Evolutionary conservation across 2,113 vertebrate species (phyloP), one percentile per base, ranked within the genome.

Genomic region (Recurvirostra avosetta): DNA sequence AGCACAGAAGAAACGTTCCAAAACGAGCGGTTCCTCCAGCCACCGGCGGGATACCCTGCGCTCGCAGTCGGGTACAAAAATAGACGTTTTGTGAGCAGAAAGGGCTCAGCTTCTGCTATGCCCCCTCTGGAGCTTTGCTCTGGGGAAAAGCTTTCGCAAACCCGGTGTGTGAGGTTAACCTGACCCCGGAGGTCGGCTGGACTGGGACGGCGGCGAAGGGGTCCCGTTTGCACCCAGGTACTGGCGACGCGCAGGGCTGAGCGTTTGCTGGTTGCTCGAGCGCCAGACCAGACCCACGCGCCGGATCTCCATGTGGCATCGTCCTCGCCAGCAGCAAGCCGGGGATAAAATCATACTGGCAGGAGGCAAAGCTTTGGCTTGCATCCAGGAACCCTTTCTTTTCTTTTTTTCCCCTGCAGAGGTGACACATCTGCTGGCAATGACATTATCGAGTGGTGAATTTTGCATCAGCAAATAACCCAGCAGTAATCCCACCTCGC

Each of bases 1-100:
- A 45, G 32, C 47, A 4, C 3, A 8, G 50, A 15, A 27, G 8
- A 62, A 49, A 19, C 11, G 29, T 75, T 18, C 34, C 40, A 15
- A 15, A 34, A 25, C 0, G 5, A 47, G 41, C 1, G 0, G 40
- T 10, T 79, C 70, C 55, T 15, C 5, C 65, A 47, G 70, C 25
- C 26, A 0, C 40, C 1, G 1, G 11, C 0, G 6, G 71, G 52
- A 49, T 9, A 11, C 11, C 65, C n/a, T 1, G 27, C 1, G 6
- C 50, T 47, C 0, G 0, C 25, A 7, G 4, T 0, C 2, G 8
- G 43, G n/a, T 34, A 4, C 11, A 4, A 14, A 29, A 23, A 2
- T 1, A 1, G n/a, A 2, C 0, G 1, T 7, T 77, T 4, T 19
- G n/a, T 22, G 45, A 66, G 68, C 47, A 15, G 70, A 8, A 47